A percentile compares a stretch with the other conserved stretches of the same genome.
These are phyloP conservation scores for Poecilia latipinna DNA, from an alignment of 2,113 vertebrate species.

Conservation along the genomic window DNA sequence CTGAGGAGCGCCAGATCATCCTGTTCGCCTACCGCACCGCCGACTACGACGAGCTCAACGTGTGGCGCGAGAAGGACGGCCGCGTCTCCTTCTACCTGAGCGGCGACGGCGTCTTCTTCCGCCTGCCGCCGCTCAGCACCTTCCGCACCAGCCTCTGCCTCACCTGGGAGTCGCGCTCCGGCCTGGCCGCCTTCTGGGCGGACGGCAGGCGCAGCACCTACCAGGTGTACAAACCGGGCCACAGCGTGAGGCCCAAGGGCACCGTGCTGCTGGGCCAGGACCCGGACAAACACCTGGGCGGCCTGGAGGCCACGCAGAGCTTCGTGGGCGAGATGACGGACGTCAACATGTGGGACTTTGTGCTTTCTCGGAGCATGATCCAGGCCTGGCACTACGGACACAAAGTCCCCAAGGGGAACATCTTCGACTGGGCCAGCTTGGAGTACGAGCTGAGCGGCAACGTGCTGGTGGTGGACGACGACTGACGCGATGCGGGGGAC, in stretches of 20 bases:
- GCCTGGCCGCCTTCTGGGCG: conserved; percentile 79
- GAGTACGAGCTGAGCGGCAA: conserved; percentile 80
- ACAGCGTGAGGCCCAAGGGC: conserved; percentile 75
- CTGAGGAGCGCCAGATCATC: conserved; percentile 78
- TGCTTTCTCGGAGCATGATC: conserved; percentile 76
- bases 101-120: conserved; percentile 72
- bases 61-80: conserved; percentile 81
- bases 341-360: conserved; percentile 85
- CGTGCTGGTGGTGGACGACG: conserved; percentile 80
- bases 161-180: conserved; percentile 79
- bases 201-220: conserved; percentile 79
- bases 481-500: conserved; percentile 62
- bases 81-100: conserved; percentile 78
- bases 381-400: conserved; percentile 74
- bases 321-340: conserved; percentile 83
- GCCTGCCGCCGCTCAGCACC: conserved; percentile 75
- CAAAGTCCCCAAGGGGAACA: conserved; percentile 74
- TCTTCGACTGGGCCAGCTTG: conserved; percentile 84
- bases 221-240: conserved; percentile 80
- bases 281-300: conserved; percentile 75
- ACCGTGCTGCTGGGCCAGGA: conserved; percentile 81
- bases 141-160: conserved; percentile 83
- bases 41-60: conserved; percentile 80
- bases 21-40: conserved; percentile 83
- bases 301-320: conserved; percentile 76